Conservation (phyloP, 1,140 invertebrate genomes). For the Galleria mellonella region DNA sequence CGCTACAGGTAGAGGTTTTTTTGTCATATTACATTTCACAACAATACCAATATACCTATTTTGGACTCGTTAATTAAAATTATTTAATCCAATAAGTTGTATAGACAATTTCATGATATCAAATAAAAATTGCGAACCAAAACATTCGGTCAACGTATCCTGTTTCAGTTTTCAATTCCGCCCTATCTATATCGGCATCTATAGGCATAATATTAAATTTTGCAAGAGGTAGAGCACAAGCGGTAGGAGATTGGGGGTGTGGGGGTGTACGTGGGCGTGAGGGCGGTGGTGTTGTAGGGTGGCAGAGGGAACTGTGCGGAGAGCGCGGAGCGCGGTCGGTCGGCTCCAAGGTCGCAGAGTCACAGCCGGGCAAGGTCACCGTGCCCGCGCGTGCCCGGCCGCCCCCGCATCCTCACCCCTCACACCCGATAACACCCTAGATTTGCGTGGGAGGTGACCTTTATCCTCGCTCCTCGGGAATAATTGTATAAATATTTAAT, state of each 20-base stretch:
- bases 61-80: no score
- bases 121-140: no score
- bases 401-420: conserved; percentile 26
- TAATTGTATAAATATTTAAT: conserved; percentile 69
- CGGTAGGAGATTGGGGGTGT: conserved; percentile 20
- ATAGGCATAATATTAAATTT: conserved; percentile 45
- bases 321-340: conserved; percentile 24
- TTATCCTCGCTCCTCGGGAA: conserved; percentile 65
- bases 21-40: no score
- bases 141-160: conserved; percentile 8
- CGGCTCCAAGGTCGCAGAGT: conserved; percentile 69
- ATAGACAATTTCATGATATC: no score
- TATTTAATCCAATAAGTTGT: no score
- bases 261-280: conserved; percentile 21
- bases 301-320: conserved; percentile 15
- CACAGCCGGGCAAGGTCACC: conserved; percentile 70
- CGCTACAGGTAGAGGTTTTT: no score
- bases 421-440: conserved; percentile 55
- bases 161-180: conserved; percentile 11
- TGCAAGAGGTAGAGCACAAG: conserved; percentile 47
- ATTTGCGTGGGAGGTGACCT: conserved; percentile 70
- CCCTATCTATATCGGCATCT: conserved; percentile 11
- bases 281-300: conserved; percentile 5
- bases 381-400: conserved; percentile 61
- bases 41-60: no score